These are phyloP conservation scores for Trissonchulus latispiculum DNA, from an alignment of 2,888 invertebrate genomes.

Conservation along the genomic window DNA sequence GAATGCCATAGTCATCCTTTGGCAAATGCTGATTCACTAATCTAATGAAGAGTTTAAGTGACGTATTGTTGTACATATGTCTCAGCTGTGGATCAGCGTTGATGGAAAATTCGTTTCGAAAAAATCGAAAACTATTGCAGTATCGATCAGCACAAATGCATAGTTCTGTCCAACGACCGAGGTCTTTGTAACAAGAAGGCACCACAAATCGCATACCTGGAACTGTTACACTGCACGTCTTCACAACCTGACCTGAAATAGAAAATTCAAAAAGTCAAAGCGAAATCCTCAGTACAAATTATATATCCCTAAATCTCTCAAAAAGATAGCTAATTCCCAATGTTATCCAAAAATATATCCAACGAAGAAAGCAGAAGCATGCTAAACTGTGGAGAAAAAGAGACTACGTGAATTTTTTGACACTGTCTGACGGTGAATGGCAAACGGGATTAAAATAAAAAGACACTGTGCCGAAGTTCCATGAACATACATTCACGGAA, in stretches of 20 bases:
- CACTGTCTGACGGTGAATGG: too few relatives aligned
- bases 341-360: too few relatives aligned
- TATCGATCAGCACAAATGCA: constrained; percentile 16
- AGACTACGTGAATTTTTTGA: too few relatives aligned
- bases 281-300: too few relatives aligned
- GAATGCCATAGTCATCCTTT: background rate
- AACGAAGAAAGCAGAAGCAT: too few relatives aligned
- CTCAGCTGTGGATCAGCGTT: background rate
- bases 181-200: constrained; percentile 8
- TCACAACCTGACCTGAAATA: constrained; percentile 1
- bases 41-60: background rate
- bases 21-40: constrained; percentile 2
- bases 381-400: too few relatives aligned
- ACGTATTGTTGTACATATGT: background rate
- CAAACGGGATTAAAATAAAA: too few relatives aligned
- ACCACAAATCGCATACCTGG: background rate
- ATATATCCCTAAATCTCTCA: too few relatives aligned
- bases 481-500: too few relatives aligned
- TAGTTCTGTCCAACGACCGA: constrained; percentile 11
- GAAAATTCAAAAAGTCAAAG: too few relatives aligned
- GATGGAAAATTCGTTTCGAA: constrained; percentile 10
- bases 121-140: constrained; percentile 12
- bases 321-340: too few relatives aligned
- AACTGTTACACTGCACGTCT: constrained; percentile 5
- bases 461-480: too few relatives aligned